Percentiles rank a stretch among this genome's conserved stretches.
phyloP scores from a whole-genome alignment of 2,888 invertebrate genomes.

The Lymantria monacha region DNA sequence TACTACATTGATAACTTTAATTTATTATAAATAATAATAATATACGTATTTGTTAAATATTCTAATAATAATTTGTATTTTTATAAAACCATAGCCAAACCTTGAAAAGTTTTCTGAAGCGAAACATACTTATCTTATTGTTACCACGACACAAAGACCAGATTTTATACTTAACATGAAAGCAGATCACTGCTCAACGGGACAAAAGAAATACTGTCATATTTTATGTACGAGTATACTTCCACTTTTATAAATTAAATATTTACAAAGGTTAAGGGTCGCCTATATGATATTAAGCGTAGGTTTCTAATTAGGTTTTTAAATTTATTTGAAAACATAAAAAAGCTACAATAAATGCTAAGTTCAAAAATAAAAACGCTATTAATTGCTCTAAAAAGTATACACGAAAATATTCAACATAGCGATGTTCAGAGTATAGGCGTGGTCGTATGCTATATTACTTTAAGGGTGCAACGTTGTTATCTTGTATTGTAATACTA shows the following conservation, averaged over 20 bases:
- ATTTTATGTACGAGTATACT: conserved; percentile 11
- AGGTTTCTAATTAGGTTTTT: conserved; percentile 29
- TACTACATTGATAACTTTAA: too few relatives aligned
- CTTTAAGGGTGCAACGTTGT: too few relatives aligned
- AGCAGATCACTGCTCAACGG: conserved; percentile 9
- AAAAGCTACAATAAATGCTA: too few relatives aligned
- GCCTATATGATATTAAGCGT: conserved; percentile 36
- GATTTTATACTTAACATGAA: neutral
- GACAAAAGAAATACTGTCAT: conserved; percentile 31
- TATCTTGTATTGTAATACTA: too few relatives aligned
- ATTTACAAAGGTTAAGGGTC: conserved; percentile 38
- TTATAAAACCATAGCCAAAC: neutral
- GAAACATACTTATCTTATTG: neutral
- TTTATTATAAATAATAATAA: neutral
- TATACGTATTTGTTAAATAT: neutral
- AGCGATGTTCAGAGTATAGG: too few relatives aligned
- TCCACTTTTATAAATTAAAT: conserved; percentile 21
- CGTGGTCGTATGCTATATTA: too few relatives aligned
- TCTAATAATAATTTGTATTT: neutral
- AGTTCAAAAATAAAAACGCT: too few relatives aligned
- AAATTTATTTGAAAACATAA: neutral
- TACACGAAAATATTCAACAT: too few relatives aligned
- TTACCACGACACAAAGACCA: neutral
- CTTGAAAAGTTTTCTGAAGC: neutral
- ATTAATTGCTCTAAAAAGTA: too few relatives aligned